phyloP scores from a whole-genome alignment of 2,113 vertebrate species.

The Paralichthys olivaceus region DNA sequence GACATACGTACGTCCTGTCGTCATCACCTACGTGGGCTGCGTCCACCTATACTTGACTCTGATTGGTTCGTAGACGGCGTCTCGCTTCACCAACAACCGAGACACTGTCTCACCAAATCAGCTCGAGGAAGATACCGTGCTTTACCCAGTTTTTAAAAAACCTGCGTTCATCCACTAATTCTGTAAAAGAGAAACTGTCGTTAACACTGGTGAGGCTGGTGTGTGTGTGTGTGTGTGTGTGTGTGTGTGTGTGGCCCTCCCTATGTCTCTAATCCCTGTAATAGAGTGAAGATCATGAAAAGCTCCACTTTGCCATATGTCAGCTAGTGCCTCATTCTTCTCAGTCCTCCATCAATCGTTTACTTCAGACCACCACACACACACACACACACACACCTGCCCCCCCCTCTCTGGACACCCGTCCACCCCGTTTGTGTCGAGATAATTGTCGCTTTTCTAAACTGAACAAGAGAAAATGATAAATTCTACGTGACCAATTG shows the following conservation, averaged over 20 bases:
- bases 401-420: neutral
- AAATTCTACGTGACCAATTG: too few species aligned
- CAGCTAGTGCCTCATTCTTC: constrained; percentile 81
- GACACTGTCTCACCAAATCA: too few species aligned
- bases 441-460: constrained; percentile 89
- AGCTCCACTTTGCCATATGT: constrained; percentile 92
- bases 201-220: too few species aligned
- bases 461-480: constrained; percentile 71
- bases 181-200: too few species aligned
- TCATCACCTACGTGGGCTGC: too few species aligned
- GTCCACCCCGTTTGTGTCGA: constrained; percentile 79
- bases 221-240: constrained; percentile 75
- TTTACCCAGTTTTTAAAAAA: too few species aligned
- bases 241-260: constrained; percentile 84
- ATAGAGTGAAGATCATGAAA: constrained; percentile 93
- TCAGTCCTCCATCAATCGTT: constrained; percentile 87
- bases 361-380: neutral
- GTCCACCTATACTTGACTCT: too few species aligned
- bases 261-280: constrained; percentile 95
- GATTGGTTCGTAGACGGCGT: too few species aligned
- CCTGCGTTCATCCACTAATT: too few species aligned
- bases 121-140: too few species aligned
- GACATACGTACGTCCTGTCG: too few species aligned
- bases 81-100: too few species aligned
- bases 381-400: neutral